Base-by-base conservation (phyloP, 2,888 invertebrate species). In the Tinea semifulvella region DNA sequence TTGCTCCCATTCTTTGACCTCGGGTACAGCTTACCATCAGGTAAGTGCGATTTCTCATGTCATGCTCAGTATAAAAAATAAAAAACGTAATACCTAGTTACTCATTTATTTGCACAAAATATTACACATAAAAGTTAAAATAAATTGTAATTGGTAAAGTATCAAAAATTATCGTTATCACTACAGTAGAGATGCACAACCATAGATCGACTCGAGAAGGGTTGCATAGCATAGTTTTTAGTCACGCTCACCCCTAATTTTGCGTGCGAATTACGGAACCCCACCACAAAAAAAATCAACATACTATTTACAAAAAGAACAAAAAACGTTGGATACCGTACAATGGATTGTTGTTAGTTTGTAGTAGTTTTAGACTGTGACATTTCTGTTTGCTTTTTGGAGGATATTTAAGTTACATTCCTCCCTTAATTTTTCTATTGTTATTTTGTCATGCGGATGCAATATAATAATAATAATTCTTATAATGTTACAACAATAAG, bases 141-240 rank as follows among this genome's bases (percentile, higher is more conserved):
- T n/a, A n/a, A 22, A 7, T 22, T 22, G 25, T 22, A 22, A 17
- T 36, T 16, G 8, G 25, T 11, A 40, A 58, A 65, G 53, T 55
- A 64, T 60, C 68, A 68, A 67, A 17, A 49, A 22, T 1, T 1
- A 0, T 42, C 1, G 1, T 1, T 42, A 52, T 14, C 13, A 26
- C 42, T 54, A 51, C 13, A 48, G 58, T 61, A 63, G 65, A 70
- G 70, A 71, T 59, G 57, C 48, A 60, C 60, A 60, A 65, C 70
- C 72, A 52, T 73, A 68, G 69, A 67, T 66, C 68, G 63, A 63
- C 65, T 60, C 19, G 27, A 63, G 71, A 75, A 75, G 76, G 76
- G 76, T 77, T 77, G 73, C 74, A 68, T 20, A 19, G 19, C 43
- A 18, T 10, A n/a, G 31, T 40, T 40, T n/a, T 40, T 40, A 20